phyloP scores from a whole-genome alignment of 2,888 invertebrate genomes.

The Acleris cristana region DNA sequence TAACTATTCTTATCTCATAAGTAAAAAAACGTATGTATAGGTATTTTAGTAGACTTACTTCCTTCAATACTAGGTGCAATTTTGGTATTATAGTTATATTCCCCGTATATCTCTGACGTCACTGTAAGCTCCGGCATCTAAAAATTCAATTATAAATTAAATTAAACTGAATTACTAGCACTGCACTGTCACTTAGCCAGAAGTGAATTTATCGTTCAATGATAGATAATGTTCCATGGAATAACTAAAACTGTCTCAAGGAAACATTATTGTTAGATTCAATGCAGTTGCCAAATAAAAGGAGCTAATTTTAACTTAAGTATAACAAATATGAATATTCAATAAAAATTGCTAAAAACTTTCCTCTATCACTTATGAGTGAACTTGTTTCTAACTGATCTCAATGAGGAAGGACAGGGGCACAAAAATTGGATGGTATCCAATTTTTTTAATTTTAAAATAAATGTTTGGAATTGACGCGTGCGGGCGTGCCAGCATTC shows the following conservation, averaged over 20 bases:
- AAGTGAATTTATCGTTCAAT: slow-evolving; percentile 9
- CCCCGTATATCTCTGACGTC: slow-evolving; percentile 89
- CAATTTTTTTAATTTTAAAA: slow-evolving; percentile 78
- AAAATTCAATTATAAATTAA: slow-evolving; percentile 44
- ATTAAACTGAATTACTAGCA: slow-evolving; percentile 21
- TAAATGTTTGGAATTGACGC: slow-evolving; percentile 67
- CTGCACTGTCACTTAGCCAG: background rate
- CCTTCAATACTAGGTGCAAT: slow-evolving; percentile 71
- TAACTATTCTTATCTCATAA: slow-evolving; percentile 7
- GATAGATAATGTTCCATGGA: slow-evolving; percentile 22
- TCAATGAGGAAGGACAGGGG: slow-evolving; percentile 61
- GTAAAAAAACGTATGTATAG: slow-evolving; percentile 11
- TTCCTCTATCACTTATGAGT: slow-evolving; percentile 23
- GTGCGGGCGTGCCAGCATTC: slow-evolving; percentile 47
- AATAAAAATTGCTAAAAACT: slow-evolving; percentile 19
- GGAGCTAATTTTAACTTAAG: slow-evolving; percentile 12
- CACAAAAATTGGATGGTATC: slow-evolving; percentile 74
- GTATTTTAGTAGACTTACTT: slow-evolving; percentile 63
- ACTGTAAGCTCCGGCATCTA: slow-evolving; percentile 85
- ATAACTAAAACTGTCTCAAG: slow-evolving; percentile 35
- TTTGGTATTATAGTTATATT: slow-evolving; percentile 85
- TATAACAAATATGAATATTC: slow-evolving; percentile 13
- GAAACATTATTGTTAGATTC: slow-evolving; percentile 34
- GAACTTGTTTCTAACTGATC: slow-evolving; percentile 44
- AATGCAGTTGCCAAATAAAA: slow-evolving; percentile 33